Evolutionary conservation across 1,140 invertebrate genomes (phyloP).

Genomic region (Lepidurus couesii): DNA sequence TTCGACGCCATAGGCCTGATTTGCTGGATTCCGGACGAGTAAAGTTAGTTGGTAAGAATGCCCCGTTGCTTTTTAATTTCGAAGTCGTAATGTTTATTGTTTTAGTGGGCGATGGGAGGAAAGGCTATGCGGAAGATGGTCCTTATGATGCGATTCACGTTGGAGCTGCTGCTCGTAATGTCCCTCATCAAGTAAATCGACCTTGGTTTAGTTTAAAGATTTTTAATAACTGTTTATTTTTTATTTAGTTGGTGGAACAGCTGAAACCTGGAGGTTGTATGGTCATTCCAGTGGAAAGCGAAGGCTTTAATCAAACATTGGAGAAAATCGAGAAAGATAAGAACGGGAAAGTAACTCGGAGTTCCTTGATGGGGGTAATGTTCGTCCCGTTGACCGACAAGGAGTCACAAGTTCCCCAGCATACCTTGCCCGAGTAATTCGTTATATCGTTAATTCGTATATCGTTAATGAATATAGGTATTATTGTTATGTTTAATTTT

Average conservation of each 20-base stretch:
- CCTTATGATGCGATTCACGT: constrained; percentile 64
- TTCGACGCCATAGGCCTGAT: constrained; percentile 49
- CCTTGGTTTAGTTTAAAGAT: not conserved
- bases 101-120: constrained; percentile 54
- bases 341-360: constrained; percentile 48
- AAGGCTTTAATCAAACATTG: constrained; percentile 45
- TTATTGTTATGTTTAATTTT: not conserved
- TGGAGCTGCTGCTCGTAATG: constrained; percentile 51
- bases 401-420: constrained; percentile 45
- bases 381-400: constrained; percentile 59
- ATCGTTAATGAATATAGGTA: not conserved
- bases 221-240: constrained; percentile 28
- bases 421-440: not conserved
- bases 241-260: constrained; percentile 51
- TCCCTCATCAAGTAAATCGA: constrained; percentile 26
- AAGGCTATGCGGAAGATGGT: constrained; percentile 49
- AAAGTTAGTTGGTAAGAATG: constrained; percentile 44
- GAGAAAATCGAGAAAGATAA: constrained; percentile 50
- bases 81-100: constrained; percentile 31
- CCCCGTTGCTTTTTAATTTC: not conserved
- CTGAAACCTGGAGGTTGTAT: constrained; percentile 60
- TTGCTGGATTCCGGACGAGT: constrained; percentile 45
- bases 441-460: no score
- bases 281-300: constrained; percentile 57
- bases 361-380: constrained; percentile 54